Base-by-base conservation (phyloP, 2,113 vertebrate species). In the Sander vitreus region DNA sequence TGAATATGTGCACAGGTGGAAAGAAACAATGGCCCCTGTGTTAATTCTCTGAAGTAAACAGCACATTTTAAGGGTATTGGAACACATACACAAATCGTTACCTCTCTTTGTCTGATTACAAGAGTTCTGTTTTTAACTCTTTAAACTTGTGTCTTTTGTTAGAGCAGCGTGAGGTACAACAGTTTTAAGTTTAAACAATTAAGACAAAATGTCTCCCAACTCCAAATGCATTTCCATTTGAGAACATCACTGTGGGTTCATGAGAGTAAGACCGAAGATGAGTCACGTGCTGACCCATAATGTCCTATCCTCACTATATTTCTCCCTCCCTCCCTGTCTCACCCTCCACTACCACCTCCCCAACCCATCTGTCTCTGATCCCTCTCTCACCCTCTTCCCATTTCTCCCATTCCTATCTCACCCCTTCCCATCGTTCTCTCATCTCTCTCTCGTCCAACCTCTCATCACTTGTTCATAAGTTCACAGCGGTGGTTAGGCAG, bases 381-480 rank as follows among this genome's bases (percentile, higher is more conserved):
- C 70, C 83, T 82, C 83, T 93, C 88, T 85, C 78, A 81, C 69
- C 80, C 76, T 33, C 67, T 70, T 77, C 69, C 86, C 76, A 85
- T 89, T 67, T 81, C 75, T 86, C 69, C 90, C 90, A 89, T 90
- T 33, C 33, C 33, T 33, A 33, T 33, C 33, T 33, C 33, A 81
- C 72, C 80, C 76, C 67, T 70, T 77, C 69, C 86, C 76, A 85
- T 89, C 89, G 80, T 67, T 81, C 75, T 86, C 69, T 91, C 90
- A 89, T 90, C 87, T 92, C 84, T 76, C 86, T 78, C 84, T 87
- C 64, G 60, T 87, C 80, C 78, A 79, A 76, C 85, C 86, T 91
- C 83, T 93, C 93, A 91, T 92, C 91, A 89, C 91, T 91, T 91
- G 78, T 87, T 93, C 91, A 93, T 94, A 88, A 93, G 86, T 80